phyloP scores from a whole-genome alignment of 1,140 invertebrate species.

The Achatina immaculata region DNA sequence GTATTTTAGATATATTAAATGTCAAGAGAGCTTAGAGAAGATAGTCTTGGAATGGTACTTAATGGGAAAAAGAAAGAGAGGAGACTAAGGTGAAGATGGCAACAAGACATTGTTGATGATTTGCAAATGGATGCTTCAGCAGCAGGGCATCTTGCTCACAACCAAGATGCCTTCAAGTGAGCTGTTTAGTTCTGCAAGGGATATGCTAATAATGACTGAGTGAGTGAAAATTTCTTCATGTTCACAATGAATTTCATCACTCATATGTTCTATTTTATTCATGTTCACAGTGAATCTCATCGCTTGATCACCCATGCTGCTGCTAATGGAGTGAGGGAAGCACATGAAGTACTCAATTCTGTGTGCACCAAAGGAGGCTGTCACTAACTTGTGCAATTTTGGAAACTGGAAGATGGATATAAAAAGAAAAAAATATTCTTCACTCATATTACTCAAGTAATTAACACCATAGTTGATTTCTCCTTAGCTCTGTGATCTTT shows the following conservation, averaged over 20 bases:
- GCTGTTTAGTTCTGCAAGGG: too few relatives aligned
- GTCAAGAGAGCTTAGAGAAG: too few relatives aligned
- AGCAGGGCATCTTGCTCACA: too few relatives aligned
- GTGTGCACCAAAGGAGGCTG: constrained; percentile 68
- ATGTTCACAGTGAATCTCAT: constrained; percentile 63
- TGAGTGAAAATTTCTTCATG: neutral
- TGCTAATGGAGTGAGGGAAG: constrained; percentile 68
- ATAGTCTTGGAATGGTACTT: too few relatives aligned
- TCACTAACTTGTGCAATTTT: neutral
- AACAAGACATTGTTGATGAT: too few relatives aligned
- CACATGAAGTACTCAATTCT: constrained; percentile 65
- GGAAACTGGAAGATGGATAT: neutral
- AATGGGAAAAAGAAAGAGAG: too few relatives aligned
- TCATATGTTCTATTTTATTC: too few relatives aligned
- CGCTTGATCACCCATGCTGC: constrained; percentile 69
- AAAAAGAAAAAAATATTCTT: neutral
- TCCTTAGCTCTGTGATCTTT: neutral
- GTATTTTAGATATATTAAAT: too few relatives aligned
- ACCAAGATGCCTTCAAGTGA: too few relatives aligned
- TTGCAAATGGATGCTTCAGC: too few relatives aligned
- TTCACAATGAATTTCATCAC: constrained; percentile 64
- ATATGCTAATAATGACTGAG: too few relatives aligned
- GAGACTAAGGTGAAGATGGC: too few relatives aligned
- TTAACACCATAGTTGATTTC: neutral
- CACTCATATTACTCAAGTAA: neutral